Conservation (phyloP, 2,888 invertebrate genomes). For the Mimachlamys varia region DNA sequence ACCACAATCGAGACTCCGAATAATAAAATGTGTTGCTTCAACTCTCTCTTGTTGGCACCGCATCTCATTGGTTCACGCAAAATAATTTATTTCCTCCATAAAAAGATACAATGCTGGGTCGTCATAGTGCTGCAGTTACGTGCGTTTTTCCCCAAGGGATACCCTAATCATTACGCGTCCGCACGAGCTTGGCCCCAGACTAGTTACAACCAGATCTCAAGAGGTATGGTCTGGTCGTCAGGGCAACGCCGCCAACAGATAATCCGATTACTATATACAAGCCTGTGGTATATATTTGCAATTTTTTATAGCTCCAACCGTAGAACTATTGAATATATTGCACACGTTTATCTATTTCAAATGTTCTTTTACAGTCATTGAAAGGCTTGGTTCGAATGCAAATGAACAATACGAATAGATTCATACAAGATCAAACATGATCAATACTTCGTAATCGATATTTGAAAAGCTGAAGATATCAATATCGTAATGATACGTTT, state of each 20-base stretch:
- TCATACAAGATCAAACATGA: no score
- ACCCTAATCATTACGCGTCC: constrained; percentile 10
- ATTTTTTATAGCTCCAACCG: background rate
- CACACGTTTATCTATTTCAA: background rate
- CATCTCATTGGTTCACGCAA: background rate
- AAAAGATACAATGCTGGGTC: background rate
- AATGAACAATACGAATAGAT: background rate
- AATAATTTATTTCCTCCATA: constrained; percentile 19
- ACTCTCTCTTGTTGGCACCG: background rate
- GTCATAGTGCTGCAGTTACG: background rate
- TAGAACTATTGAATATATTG: background rate
- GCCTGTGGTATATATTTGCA: background rate
- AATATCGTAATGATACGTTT: no score
- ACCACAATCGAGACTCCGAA: background rate
- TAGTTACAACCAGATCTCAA: constrained; percentile 4
- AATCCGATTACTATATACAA: background rate
- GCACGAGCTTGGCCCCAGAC: background rate
- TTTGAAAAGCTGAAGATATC: no score
- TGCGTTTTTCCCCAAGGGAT: background rate
- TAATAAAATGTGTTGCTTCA: background rate
- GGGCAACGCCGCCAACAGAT: background rate
- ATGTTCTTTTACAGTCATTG: background rate
- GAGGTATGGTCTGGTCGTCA: background rate
- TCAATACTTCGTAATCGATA: no score
- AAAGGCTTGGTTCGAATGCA: background rate